Evolutionary conservation across 1,140 invertebrate genomes (phyloP), one percentile per base, ranked within the genome.

Genomic region (Bombus balteatus): DNA sequence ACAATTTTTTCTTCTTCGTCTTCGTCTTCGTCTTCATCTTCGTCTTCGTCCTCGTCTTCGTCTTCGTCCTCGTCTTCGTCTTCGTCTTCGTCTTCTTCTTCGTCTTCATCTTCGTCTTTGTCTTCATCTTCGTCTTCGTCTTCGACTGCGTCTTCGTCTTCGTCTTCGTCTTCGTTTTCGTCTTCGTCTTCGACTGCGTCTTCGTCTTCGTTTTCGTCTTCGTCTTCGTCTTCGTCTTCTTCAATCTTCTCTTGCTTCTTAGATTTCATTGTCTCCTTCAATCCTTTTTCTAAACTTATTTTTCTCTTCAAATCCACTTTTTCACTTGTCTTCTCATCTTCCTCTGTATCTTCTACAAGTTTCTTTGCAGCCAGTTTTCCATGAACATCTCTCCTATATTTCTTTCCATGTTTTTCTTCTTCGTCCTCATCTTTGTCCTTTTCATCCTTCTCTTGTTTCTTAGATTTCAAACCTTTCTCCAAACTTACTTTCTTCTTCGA

Each of bases 251-350:
- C 81, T 32, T 68, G 18, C 2, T 68, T 57, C 43, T 76, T 81
- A 62, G n/a, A 65, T n/a, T n/a, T 72, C 65, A 39, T 25, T 41
- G 53, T 75, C 71, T 77, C 83, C 39, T 80, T 72, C 32, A 18
- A 59, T 37, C 41, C 76, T 73, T 78, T 86, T 34, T 87, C 86
- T 18, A 57, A 25, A 59, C 78, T 85, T 3, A 12, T 59, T 41
- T 71, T 59, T 25, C 22, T 81, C n/a, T 59, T 83, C n/a, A n/a
- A n/a, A 28, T 87, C 81, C 28, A 89, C 37, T 25, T 83, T 59
- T 32, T 88, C 89, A 32, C 73, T 84, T 47, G 59, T 68, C 57
- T 87, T 72, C 13, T 89, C 81, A n/a, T 87, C 75, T 53, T 89
- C 32, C 28, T 81, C 37, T 34, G 1, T 80, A 6, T 71, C 22